Conservation (phyloP, 37 sponge, comb jelly and placozoan species). For the Eunapius fragilis region DNA sequence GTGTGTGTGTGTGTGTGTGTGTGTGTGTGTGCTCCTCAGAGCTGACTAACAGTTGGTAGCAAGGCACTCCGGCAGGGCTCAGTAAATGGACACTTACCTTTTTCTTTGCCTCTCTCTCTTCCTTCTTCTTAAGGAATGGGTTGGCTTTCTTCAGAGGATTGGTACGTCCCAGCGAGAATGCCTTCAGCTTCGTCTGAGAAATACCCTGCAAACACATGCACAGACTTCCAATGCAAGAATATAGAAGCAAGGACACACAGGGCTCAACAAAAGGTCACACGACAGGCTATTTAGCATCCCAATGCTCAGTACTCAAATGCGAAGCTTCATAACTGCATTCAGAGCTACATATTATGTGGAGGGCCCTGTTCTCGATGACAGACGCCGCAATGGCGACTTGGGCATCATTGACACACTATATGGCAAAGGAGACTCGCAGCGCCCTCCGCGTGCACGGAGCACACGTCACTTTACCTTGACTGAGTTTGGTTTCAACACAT, state of each 20-base stretch:
- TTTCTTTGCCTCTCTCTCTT: constrained; percentile 62
- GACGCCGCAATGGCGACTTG: no score
- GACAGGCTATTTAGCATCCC: no score
- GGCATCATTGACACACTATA: no score
- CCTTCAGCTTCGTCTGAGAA: constrained; percentile 77
- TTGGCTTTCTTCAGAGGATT: constrained; percentile 55
- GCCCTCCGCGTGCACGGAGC: no score
- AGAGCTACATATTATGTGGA: no score
- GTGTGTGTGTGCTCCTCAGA: not conserved
- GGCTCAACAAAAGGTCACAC: no score
- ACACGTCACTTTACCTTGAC: constrained; percentile 26
- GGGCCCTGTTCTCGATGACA: no score
- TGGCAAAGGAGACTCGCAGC: no score
- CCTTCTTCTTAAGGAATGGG: constrained; percentile 66
- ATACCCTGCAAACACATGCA: constrained; percentile 44
- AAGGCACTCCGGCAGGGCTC: not conserved
- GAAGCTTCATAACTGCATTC: no score
- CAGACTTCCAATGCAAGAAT: not conserved
- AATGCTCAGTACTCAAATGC: no score
- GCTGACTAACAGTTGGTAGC: not conserved
- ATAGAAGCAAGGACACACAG: not conserved
- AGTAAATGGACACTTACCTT: constrained; percentile 21
- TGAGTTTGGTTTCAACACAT: constrained; percentile 54
- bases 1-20: not conserved
- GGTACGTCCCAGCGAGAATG: constrained; percentile 77